Conservation (phyloP, 2,888 invertebrate genomes). For the Arctia plantaginis region DNA sequence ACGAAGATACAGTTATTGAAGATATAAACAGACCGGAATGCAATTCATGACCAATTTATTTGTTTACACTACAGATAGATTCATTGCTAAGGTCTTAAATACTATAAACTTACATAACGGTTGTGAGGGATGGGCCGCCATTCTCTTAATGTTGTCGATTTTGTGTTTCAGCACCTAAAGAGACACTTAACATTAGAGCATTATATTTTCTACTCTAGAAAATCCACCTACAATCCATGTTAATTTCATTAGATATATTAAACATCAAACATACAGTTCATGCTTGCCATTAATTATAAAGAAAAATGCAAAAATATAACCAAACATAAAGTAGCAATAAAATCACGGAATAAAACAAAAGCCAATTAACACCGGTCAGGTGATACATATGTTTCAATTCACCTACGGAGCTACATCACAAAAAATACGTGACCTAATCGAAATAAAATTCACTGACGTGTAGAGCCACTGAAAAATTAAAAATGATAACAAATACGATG, state of each 20-base stretch:
- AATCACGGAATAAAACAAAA: slow-evolving; percentile 56
- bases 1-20: no score
- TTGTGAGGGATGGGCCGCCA: slow-evolving; percentile 97
- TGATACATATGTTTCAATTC: slow-evolving; percentile 38
- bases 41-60: not conserved
- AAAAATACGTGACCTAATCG: slow-evolving; percentile 46
- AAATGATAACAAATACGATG: slow-evolving; percentile 49
- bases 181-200: slow-evolving; percentile 50
- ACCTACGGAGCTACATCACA: slow-evolving; percentile 46
- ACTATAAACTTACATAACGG: slow-evolving; percentile 94
- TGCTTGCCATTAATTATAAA: slow-evolving; percentile 61
- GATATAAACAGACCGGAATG: no score
- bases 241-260: slow-evolving; percentile 45
- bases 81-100: not conserved
- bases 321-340: slow-evolving; percentile 62
- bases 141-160: slow-evolving; percentile 97
- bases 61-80: not conserved
- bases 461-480: slow-evolving; percentile 54
- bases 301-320: slow-evolving; percentile 56
- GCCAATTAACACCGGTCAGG: slow-evolving; percentile 52
- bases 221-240: slow-evolving; percentile 19
- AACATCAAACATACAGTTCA: slow-evolving; percentile 59
- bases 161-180: slow-evolving; percentile 96
- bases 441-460: slow-evolving; percentile 52
- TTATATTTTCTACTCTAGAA: slow-evolving; percentile 6